Evolutionary conservation across 2,888 invertebrate species (phyloP), one percentile per base, ranked within the genome.

Genomic region (Torymus texanus): DNA sequence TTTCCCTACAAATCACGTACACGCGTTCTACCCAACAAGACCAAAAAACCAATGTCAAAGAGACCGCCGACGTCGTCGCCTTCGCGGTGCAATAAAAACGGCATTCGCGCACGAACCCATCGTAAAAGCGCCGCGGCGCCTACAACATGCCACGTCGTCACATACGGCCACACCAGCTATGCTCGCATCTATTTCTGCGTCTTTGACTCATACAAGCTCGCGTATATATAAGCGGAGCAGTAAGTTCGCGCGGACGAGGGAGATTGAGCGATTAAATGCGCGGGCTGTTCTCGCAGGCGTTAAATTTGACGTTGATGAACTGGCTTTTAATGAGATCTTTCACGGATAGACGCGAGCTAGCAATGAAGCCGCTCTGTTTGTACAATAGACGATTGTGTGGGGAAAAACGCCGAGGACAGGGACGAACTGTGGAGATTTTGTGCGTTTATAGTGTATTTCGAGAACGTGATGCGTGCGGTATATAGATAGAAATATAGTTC

Each of bases 61-160:
- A 41, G 70, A 41, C 70, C 70, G 67, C 70, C 62, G 56, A 14
- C 53, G n/a, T 53, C 63, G 24, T 55, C 24, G 65, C 12, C 51
- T 50, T 61, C 62, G 53, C 18, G 55, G 41, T 41, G 41, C 41
- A 41, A 41, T 41, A 41, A 41, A 41, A 41, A 41, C 41, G 41
- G 41, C 41, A 8, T 8, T 41, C 18, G 50, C 50, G 14, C n/a
- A 21, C 29, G 50, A 12, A 50, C 62, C 75, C 75, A 75, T 81
- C 82, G 80, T 82, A 82, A 81, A 84, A 84, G 91, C 90, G 90
- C 89, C 90, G 90, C 91, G 92, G 91, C 91, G 91, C 92, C 92
- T 92, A 92, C 90, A 90, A 85, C 16, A 29, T 89, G 88, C 85
- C 50, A 81, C 83, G 83, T 72, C 81, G 83, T 77, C 80, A 82